Evolutionary conservation across 2,113 vertebrate genomes (phyloP).

Genomic region (Pontoporia blainvillei): DNA sequence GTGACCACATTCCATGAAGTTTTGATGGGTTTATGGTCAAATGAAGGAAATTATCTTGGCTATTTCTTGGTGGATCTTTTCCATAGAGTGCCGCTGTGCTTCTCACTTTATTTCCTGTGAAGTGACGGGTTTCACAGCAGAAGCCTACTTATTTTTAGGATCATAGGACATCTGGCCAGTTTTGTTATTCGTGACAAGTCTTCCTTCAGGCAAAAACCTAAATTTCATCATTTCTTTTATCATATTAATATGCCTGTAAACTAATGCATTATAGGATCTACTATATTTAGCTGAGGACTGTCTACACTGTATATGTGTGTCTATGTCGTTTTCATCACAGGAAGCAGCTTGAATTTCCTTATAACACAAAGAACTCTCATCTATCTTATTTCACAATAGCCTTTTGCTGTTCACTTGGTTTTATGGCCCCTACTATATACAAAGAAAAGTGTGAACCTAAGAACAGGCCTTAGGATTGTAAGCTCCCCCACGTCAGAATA

Average conservation of each 20-base stretch:
- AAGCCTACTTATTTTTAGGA: constrained; percentile 55
- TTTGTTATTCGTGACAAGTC: constrained; percentile 24
- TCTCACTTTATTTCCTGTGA: constrained; percentile 45
- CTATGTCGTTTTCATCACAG: constrained; percentile 74
- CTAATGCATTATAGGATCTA: constrained; percentile 64
- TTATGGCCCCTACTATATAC: constrained; percentile 54
- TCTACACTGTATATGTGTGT: constrained; percentile 45
- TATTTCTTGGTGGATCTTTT: constrained; percentile 40
- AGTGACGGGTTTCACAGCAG: constrained; percentile 30
- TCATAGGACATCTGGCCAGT: constrained; percentile 43
- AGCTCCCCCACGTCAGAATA: constrained; percentile 44
- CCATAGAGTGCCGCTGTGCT: not conserved
- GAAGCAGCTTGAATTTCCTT: constrained; percentile 78
- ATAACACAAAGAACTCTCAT: constrained; percentile 65
- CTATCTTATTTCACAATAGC: constrained; percentile 73
- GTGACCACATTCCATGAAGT: constrained; percentile 39
- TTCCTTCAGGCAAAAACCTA: constrained; percentile 68
- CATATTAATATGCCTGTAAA: constrained; percentile 76
- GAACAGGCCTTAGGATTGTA: constrained; percentile 66
- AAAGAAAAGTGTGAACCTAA: constrained; percentile 66
- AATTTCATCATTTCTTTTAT: constrained; percentile 80
- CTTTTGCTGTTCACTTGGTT: constrained; percentile 68
- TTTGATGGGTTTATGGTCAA: constrained; percentile 55
- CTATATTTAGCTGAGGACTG: constrained; percentile 69
- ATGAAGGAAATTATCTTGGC: constrained; percentile 53